Base-by-base conservation (phyloP, 2,888 invertebrate genomes). In the Drosophila sordidapex region DNA sequence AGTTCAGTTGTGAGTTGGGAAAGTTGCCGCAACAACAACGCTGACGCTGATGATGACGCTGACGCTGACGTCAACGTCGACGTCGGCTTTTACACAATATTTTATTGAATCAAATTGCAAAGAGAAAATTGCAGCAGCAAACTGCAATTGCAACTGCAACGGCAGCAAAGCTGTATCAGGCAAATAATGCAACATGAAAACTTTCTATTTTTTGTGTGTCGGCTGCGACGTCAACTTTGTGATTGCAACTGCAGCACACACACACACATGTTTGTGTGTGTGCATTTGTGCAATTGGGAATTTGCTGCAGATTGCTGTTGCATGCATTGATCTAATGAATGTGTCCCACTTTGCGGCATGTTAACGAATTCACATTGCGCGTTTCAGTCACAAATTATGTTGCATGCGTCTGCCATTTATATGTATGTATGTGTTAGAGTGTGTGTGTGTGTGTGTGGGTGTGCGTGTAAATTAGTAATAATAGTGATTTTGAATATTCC, bases 1-100 rank as follows among this genome's bases (percentile, higher is more conserved):
- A 82, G 76, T 81, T 88, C 36, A n/a, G 54, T 53, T 53, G 33
- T 11, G n/a, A 36, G 56, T 57, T 57, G 57, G 85, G 89, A 87
- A 87, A 87, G 85, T 87, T 89, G 77, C 72, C 46, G 25, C 46
- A 46, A 46, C 72, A 68, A 53, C 51, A 60, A 36, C 29, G 40
- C n/a, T 36, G 11, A 18, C 18, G 54, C 25, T 25, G 21, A 15
- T 21, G 53, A 7, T n/a, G 38, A 38, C 7, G 54, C 11, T 2
- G n/a, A 54, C 65, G 40, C 38, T 48, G 38, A 46, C 77, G 29
- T 49, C 70, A 59, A 40, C 67, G 40, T 53, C 51, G 43, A 49
- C 77, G 29, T 58, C 70, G 65, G 86, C 90, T 89, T 91, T 91
- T 91, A 90, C 90, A 91, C 91, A 90, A 91, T 87, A 86, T 84